Evolutionary conservation across 2,113 vertebrate species (phyloP), one percentile per base, ranked within the genome.

Genomic region (Apteryx mantelli): DNA sequence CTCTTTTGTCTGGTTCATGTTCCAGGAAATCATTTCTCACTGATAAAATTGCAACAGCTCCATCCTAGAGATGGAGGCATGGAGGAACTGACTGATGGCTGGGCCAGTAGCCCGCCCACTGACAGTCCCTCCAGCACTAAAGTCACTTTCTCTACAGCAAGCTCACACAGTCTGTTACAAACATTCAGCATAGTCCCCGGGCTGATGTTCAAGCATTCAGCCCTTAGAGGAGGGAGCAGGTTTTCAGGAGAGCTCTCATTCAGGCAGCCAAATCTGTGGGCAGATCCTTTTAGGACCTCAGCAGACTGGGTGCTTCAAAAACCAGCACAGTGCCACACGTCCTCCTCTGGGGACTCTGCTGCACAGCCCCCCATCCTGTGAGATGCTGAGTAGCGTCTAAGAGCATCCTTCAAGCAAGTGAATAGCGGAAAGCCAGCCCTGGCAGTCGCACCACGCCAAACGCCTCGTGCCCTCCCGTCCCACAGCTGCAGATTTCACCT

Each of bases 1-100:
- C 4, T 38, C 55, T 36, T 32, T n/a, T 6, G 7, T 15, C 13
- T 3, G 4, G 1, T n/a, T 61, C 24, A 6, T 26, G 17, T n/a
- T 26, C 15, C 15, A 8, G 22, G 48, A 64, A 26, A 52, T 21
- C 8, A 25, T 71, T n/a, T 25, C 5, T n/a, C n/a, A 25, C 32
- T 25, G 34, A 3, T 22, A 22, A 16, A 46, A 7, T 11, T 50
- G n/a, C n/a, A 32, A 2, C 10, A 26, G 48, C 21, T 52, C 7
- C 19, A 28, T 36, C 25, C 44, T 36, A n/a, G 26, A 7, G 44
- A 36, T 17, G 34, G n/a, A 10, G n/a, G 11, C 60, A 63, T 8
- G 13, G 68, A 50, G 46, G 22, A 48, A 48, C 46, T 19, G 46
- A 19, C 46, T 48, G 46, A 48, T 48, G 46, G 18, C 7, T 8